Evolutionary conservation across 2,888 invertebrate genomes (phyloP), one percentile per base, ranked within the genome.

Genomic region (Hecatera dysodea): DNA sequence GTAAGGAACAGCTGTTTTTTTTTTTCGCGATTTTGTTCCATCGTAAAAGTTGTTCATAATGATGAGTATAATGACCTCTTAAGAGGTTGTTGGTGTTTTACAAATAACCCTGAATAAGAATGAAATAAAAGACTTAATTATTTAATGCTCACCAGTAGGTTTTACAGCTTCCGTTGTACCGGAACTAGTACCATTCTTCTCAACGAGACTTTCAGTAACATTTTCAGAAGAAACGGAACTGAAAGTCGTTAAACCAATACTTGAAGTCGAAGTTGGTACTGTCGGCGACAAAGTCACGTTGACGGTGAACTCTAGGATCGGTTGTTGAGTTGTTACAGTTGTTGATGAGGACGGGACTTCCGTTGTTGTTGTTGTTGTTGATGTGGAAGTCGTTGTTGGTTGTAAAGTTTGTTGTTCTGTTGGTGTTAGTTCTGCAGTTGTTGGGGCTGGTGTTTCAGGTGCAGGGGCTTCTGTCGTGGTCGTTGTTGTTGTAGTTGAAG

Each of bases 211-310:
- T 67, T 83, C 82, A 48, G 87, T 90, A 0, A 75, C 79, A 66
- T 90, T 90, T 42, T 78, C 82, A 17, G 86, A 84, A 1, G 89
- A 86, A 44, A 91, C 83, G 1, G 88, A 87, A 62, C 86, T 89
- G 63, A 88, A 86, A 27, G 90, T 88, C 12, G 91, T 90, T 52
- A 90, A 53, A 3, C 89, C 89, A 46, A 89, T 66, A 67, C 88
- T 88, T 0, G 87, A 79, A 33, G 94, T 94, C 15, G 92, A 78
- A 36, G 93, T 91, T 0, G 92, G 89, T 0, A 90, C 72, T 0
- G 93, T 91, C 0, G 93, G 93, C 0, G 91, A 88, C 48, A 94
- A 64, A 0, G 95, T 95, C 3, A 95, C 93, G 36, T 95, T 95
- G 0, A 95, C 93, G 2, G 90, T 92, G 57, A 95, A 95, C 82